Evolutionary conservation across 53 echinoderm and acorn worm genomes (phyloP), one percentile per base, ranked within the genome.

Genomic region (Echinometra lucunter): DNA sequence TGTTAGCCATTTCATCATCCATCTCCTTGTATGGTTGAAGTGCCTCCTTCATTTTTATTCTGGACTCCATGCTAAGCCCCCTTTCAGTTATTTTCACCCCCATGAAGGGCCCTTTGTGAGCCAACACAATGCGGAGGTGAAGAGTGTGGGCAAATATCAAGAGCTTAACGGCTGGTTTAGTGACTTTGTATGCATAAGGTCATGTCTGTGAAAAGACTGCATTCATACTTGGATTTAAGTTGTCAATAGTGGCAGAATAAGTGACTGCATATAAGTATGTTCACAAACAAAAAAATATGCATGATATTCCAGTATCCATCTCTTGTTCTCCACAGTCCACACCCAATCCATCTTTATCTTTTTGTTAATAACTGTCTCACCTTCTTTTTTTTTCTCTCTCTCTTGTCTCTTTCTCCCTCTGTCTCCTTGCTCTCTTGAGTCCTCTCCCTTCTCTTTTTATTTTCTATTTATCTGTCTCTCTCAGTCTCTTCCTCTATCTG

Each of bases 101-200:
- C 18, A 78, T 78, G 12, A 23, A 42, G 78, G 78, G 21, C 23
- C 8, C 19, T 78, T 78, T 78, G 19, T 42, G 21, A 19, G 40
- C 23, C 78, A 30, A 38, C 30, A 85, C 85, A 85, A 85, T 85
- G 49, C 28, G n/a, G 45, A 49, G 85, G 85, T 44, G 53, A 49
- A 49, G 85, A 45, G 45, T 85, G 49, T 85, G 49, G 47, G 85
- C 85, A 85, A 85, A 85, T 49, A 85, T 85, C 45, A 85, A 85
- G 85, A 19, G 85, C 85, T 85, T 85, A 47, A 13, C 85, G 0
- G 49, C n/a, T 85, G 49, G 30, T 85, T 49, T 47, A 49, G 47
- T 85, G 85, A 85, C 85, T 85, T 85, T 85, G 85, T 45, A 30
- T 2, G 27, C 4, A 45, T 47, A 30, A 85, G 44, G 49, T 85